Evolutionary conservation across 1,140 invertebrate genomes (phyloP).

Genomic region (Battus philenor): DNA sequence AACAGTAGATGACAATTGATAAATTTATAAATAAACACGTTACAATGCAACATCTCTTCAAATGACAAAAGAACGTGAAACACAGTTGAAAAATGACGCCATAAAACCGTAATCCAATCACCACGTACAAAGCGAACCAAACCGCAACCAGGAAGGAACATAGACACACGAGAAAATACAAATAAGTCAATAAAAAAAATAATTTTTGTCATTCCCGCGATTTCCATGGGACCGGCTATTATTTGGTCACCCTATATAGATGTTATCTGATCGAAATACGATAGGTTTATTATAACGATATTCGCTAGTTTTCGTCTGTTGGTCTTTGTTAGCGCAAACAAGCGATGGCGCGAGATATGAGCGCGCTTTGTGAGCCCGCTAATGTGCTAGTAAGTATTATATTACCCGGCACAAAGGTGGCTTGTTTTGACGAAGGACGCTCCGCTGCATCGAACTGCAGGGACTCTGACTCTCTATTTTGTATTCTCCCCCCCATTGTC

Average conservation of each 20-base stretch:
- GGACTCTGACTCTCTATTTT: no score
- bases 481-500: no score
- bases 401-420: slow-evolving; percentile 31
- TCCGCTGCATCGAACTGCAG: no score
- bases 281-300: slow-evolving; percentile 68
- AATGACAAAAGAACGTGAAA: no score
- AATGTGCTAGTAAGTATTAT: slow-evolving; percentile 32
- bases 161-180: slow-evolving; percentile 31
- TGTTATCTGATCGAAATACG: slow-evolving; percentile 51
- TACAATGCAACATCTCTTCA: no score
- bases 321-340: slow-evolving; percentile 35
- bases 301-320: slow-evolving; percentile 47
- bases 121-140: slow-evolving; percentile 26
- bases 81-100: slow-evolving; percentile 3
- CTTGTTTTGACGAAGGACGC: no score
- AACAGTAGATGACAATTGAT: no score
- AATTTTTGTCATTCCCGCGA: slow-evolving; percentile 40
- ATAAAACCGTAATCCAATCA: not conserved
- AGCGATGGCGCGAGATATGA: slow-evolving; percentile 40
- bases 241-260: slow-evolving; percentile 51
- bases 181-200: slow-evolving; percentile 16
- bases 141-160: slow-evolving; percentile 43
- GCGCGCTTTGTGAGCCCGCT: slow-evolving; percentile 32
- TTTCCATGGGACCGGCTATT: slow-evolving; percentile 43
- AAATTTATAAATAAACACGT: no score